phyloP scores from a whole-genome alignment of 2,888 invertebrate genomes.

The Deroplatys truncata region DNA sequence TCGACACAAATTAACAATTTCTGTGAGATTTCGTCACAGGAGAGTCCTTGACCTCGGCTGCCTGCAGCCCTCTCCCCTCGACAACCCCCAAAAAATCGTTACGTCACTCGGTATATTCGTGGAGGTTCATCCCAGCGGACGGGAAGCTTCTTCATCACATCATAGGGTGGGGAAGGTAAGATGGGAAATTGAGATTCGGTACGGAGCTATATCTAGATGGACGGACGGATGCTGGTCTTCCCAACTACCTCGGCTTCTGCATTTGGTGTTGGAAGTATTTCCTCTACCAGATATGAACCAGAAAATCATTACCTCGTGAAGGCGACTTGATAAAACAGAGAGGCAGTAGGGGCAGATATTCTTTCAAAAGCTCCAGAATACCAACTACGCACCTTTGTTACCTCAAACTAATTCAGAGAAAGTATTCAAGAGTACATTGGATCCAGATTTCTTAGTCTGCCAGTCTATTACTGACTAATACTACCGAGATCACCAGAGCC shows the following conservation, averaged over 20 bases:
- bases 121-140: neutral
- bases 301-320: too few relatives aligned
- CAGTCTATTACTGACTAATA: too few relatives aligned
- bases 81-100: neutral
- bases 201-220: neutral
- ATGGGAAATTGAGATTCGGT: neutral
- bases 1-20: neutral
- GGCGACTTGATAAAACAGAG: too few relatives aligned
- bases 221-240: neutral
- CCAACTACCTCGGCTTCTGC: neutral
- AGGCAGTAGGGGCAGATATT: too few relatives aligned
- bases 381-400: too few relatives aligned
- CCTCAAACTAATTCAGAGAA: too few relatives aligned
- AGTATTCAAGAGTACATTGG: too few relatives aligned
- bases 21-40: neutral
- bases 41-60: neutral
- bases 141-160: neutral
- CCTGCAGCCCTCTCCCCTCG: neutral
- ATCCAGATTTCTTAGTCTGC: too few relatives aligned
- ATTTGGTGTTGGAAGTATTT: neutral
- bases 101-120: neutral
- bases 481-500: too few relatives aligned
- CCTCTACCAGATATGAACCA: neutral
- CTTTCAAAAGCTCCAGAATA: too few relatives aligned
- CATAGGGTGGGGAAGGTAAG: neutral